Base-by-base conservation (phyloP, 1,140 invertebrate genomes). In the Piezodorus guildinii region DNA sequence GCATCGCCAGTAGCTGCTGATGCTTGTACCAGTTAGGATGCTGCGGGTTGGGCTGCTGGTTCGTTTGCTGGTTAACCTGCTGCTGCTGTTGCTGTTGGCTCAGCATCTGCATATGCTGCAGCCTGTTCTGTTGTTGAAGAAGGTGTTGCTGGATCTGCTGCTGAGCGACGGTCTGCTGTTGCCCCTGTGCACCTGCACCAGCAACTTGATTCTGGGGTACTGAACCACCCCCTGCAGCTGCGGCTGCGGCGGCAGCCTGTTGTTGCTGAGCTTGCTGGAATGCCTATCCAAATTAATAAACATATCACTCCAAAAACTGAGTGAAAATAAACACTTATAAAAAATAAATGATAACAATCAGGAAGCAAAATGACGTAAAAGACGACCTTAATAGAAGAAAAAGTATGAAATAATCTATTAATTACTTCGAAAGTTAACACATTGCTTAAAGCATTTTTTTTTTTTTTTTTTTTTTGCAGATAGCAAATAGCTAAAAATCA, bases 11-110 rank as follows among this genome's bases (percentile, higher is more conserved):
- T 63, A 82, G 68, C 71, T 81, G 78, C 66, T 81, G 81, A 65
- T 83, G 79, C 64, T 81, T 80, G 64, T 76, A 79, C 75, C 77
- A 77, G 34, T 75, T 71, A 73, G 76, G 70, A 66, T 75, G 66
- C 71, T 73, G 71, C 71, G 74, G 70, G 67, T 76, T 71, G 67
- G 76, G 74, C 65, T 75, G 73, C 63, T 77, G 74, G 73, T 58
- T 69, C 77, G 52, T 15, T 15, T 21, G 23, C 21, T 46, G 71
- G 62, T 21, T 44, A 75, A 74, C 70, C 75, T 72, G 72, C 64
- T 74, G 65, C 70, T 30, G 27, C 54, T 66, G 65, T 60, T 76
- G 77, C 34, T 75, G 75, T 44, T 74, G 74, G 30, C 74, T 73
- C 70, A 75, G 72, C 39, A 74, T 71, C 65, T 77, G 78, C 63